phyloP scores from a whole-genome alignment of 1,140 invertebrate species.

The Chrysopa pallens region DNA sequence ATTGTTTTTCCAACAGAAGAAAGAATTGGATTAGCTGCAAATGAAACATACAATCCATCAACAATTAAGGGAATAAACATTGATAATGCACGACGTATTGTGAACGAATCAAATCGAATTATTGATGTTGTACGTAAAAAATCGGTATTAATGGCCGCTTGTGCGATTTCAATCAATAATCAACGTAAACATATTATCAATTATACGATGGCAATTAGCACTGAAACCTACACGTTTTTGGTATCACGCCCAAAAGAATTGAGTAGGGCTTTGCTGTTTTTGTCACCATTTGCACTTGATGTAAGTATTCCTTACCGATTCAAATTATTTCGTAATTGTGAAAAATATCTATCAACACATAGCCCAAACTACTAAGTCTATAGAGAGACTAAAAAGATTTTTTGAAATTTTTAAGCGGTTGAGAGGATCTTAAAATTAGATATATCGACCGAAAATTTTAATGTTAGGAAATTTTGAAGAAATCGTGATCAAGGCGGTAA shows the following conservation, averaged over 20 bases:
- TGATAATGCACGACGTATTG: conserved; percentile 4
- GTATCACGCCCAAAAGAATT: conserved; percentile 53
- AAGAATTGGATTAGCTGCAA: conserved; percentile 9
- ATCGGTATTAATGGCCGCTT: conserved; percentile 49
- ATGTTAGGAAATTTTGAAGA: too few species aligned
- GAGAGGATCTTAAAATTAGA: too few species aligned
- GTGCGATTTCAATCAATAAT: conserved; percentile 47
- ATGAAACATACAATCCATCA: conserved; percentile 8
- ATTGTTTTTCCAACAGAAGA: conserved; percentile 13
- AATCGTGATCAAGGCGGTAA: too few species aligned
- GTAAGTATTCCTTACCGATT: conserved; percentile 35
- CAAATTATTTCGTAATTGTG: conserved; percentile 3
- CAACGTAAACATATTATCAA: conserved; percentile 45
- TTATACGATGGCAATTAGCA: conserved; percentile 59
- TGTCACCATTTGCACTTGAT: conserved; percentile 63
- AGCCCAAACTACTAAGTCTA: too few species aligned
- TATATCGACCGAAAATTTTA: too few species aligned
- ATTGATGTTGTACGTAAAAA: conserved; percentile 22
- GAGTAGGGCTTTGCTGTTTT: conserved; percentile 63
- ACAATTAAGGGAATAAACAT: conserved; percentile 6
- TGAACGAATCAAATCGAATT: conserved; percentile 16
- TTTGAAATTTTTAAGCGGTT: too few species aligned
- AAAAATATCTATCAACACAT: too few species aligned
- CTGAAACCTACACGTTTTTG: conserved; percentile 62
- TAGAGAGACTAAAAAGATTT: too few species aligned